These are phyloP conservation scores for Acrobasis suavella DNA, from an alignment of 2,888 invertebrate genomes.

Conservation along the genomic window DNA sequence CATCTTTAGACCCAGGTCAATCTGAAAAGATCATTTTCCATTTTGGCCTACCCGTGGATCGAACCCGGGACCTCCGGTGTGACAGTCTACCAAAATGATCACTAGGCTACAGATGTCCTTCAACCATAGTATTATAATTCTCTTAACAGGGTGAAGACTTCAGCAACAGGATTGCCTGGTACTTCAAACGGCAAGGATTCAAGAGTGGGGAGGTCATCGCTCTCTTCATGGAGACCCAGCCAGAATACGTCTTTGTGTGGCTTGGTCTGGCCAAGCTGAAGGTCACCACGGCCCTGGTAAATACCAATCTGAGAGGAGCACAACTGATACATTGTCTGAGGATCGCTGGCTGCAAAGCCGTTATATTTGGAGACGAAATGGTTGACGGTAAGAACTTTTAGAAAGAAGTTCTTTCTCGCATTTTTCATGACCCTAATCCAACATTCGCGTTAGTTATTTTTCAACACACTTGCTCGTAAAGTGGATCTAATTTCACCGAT, in stretches of 20 bases:
- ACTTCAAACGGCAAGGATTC: conserved; percentile 79
- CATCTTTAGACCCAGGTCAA: too few relatives aligned
- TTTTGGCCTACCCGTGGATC: too few relatives aligned
- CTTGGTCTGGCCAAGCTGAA: conserved; percentile 94
- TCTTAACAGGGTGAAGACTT: conserved; percentile 78
- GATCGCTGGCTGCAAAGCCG: conserved; percentile 88
- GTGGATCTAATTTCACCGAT: too few relatives aligned
- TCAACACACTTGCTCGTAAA: too few relatives aligned
- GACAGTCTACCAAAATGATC: too few relatives aligned
- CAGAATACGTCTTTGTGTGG: conserved; percentile 95
- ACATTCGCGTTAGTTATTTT: too few relatives aligned
- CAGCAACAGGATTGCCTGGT: conserved; percentile 81
- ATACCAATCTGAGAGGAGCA: conserved; percentile 91
- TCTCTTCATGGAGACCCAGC: conserved; percentile 93
- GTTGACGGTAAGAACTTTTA: conserved; percentile 55
- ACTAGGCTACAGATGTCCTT: too few relatives aligned
- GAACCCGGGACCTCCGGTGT: too few relatives aligned
- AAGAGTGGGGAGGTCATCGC: conserved; percentile 92
- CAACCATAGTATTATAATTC: background rate
- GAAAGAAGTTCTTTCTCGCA: too few relatives aligned
- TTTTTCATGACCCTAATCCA: too few relatives aligned
- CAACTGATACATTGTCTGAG: conserved; percentile 91
- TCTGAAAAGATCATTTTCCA: too few relatives aligned
- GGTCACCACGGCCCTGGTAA: conserved; percentile 92
- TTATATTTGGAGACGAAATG: conserved; percentile 89